phyloP scores from a whole-genome alignment of 2,797 vertebrate genomes.

The Sebastes wilsoni region DNA sequence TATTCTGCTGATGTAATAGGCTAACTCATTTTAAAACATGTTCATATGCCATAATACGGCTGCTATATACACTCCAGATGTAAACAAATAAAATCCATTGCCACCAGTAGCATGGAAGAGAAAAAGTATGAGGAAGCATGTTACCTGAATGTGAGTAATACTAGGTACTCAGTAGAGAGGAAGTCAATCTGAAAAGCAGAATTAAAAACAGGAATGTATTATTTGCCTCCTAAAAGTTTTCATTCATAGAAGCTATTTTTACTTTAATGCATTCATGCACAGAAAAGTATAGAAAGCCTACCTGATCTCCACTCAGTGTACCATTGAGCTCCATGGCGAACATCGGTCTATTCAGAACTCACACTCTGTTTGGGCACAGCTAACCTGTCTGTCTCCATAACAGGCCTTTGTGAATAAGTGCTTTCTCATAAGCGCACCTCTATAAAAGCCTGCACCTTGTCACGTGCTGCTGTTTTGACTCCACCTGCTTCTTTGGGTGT shows the following conservation, averaged over 20 bases:
- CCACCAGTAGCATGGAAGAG: background rate
- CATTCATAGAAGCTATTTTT: background rate
- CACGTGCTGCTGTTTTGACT: constrained; percentile 54
- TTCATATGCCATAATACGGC: background rate
- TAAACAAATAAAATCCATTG: background rate
- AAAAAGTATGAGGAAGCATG: background rate
- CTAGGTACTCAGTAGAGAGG: constrained; percentile 74
- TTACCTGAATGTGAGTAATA: constrained; percentile 78
- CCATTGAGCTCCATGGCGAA: constrained; percentile 37
- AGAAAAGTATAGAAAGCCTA: constrained; percentile 16
- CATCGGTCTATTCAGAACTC: background rate
- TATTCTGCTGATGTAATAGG: background rate
- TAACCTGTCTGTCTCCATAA: constrained; percentile 3
- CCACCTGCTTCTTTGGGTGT: constrained; percentile 39
- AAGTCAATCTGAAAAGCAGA: constrained; percentile 70
- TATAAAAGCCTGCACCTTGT: constrained; percentile 39
- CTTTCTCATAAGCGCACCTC: constrained; percentile 16
- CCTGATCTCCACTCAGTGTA: constrained; percentile 40
- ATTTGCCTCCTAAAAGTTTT: background rate
- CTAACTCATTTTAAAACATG: background rate
- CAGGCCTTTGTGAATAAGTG: background rate
- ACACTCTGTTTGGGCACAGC: background rate
- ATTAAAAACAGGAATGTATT: background rate
- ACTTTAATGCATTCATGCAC: background rate
- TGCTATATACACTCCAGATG: background rate